phyloP scores from a whole-genome alignment of 2,113 vertebrate genomes.

The Bungarus multicinctus region DNA sequence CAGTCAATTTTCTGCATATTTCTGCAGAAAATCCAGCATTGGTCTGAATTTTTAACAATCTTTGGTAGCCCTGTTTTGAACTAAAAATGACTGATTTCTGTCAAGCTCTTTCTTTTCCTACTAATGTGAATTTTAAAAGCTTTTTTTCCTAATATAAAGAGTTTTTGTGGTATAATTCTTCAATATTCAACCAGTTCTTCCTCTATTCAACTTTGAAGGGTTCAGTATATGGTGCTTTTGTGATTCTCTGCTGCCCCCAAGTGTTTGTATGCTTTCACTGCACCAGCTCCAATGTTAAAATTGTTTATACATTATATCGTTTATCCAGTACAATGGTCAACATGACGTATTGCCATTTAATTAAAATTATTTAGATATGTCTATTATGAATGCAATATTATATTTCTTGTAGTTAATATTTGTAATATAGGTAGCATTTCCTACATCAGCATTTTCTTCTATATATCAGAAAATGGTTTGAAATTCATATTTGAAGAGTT shows the following conservation, averaged over 20 bases:
- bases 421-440: neutral
- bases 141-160: neutral
- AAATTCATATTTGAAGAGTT: neutral
- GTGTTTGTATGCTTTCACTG: slow-evolving; percentile 43
- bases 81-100: neutral
- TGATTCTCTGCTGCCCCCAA: slow-evolving; percentile 62
- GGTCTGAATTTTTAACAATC: neutral
- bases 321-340: neutral
- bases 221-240: neutral
- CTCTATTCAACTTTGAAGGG: neutral
- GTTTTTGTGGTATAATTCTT: neutral
- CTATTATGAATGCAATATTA: neutral
- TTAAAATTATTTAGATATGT: neutral
- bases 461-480: neutral
- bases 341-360: neutral
- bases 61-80: neutral
- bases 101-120: neutral
- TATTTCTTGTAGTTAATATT: neutral
- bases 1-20: neutral
- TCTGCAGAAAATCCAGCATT: neutral
- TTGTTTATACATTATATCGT: neutral
- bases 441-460: neutral
- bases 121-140: neutral
- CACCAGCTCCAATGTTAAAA: neutral
- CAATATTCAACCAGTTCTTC: neutral